These are phyloP conservation scores for Athrips mouffetella DNA, from an alignment of 2,888 invertebrate species.

Conservation along the genomic window DNA sequence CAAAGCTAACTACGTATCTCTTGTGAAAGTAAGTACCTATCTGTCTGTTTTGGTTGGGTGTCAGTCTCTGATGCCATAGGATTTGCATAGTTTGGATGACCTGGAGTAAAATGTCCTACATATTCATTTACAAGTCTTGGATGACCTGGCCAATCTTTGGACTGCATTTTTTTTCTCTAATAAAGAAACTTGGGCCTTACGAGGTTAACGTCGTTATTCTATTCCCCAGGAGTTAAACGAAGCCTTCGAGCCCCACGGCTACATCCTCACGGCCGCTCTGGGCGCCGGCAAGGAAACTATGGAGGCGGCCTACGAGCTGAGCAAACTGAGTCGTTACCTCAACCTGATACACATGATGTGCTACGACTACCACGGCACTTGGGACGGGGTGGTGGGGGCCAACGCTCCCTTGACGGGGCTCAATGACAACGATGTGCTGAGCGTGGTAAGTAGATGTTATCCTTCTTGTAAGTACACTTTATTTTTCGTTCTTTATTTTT, in stretches of 20 bases:
- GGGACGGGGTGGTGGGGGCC: constrained; percentile 86
- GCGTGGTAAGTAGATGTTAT: constrained; percentile 79
- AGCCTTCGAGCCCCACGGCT: constrained; percentile 82
- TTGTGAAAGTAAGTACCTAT: constrained; percentile 84
- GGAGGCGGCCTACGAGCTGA: constrained; percentile 86
- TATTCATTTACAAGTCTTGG: no score
- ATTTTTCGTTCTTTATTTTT: no score
- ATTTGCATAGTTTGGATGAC: no score
- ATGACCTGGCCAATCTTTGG: no score
- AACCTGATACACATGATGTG: constrained; percentile 91
- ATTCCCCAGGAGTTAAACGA: constrained; percentile 81
- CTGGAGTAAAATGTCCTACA: no score
- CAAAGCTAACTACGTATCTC: constrained; percentile 84
- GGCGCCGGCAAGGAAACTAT: constrained; percentile 87
- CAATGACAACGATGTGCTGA: constrained; percentile 75
- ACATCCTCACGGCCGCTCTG: constrained; percentile 88
- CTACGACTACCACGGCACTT: constrained; percentile 92
- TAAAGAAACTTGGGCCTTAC: no score
- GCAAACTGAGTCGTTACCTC: constrained; percentile 81
- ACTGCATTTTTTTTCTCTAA: no score
- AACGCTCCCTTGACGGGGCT: constrained; percentile 85
- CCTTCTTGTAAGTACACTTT: neutral
- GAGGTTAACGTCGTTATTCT: constrained; percentile 5
- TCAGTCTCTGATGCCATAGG: no score
- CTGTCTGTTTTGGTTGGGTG: no score